Evolutionary conservation across 2,888 invertebrate species (phyloP).

Genomic region (Pocota personata): DNA sequence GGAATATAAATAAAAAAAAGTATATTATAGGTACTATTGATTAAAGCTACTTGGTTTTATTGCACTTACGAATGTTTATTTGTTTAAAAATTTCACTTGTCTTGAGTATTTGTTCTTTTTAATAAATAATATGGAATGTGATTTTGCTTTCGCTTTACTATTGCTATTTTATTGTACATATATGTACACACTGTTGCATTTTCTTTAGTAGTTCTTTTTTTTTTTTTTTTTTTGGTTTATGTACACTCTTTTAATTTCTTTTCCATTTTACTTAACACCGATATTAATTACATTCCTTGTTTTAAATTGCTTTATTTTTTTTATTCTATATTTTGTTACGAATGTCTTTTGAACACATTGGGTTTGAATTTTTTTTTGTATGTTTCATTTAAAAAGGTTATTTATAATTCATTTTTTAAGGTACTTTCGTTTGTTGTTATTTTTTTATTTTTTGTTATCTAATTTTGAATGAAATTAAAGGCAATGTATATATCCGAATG

Average conservation of each 20-base stretch:
- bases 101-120: slow-evolving; percentile 40
- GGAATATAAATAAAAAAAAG: slow-evolving; percentile 44
- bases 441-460: slow-evolving; percentile 18
- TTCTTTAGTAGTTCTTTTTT: slow-evolving; percentile 24
- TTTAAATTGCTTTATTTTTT: slow-evolving; percentile 3
- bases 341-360: slow-evolving; percentile 68
- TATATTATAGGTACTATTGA: slow-evolving; percentile 71
- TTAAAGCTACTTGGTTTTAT: slow-evolving; percentile 73
- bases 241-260: slow-evolving; percentile 64
- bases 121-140: slow-evolving; percentile 67
- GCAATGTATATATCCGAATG: slow-evolving; percentile 1
- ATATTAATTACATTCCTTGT: slow-evolving; percentile 38
- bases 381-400: slow-evolving; percentile 47
- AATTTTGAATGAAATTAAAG: slow-evolving; percentile 35
- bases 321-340: neutral
- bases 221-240: slow-evolving; percentile 56
- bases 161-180: slow-evolving; percentile 62
- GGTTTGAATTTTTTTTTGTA: slow-evolving; percentile 73
- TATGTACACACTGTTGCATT: slow-evolving; percentile 31
- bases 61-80: slow-evolving; percentile 69
- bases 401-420: slow-evolving; percentile 28
- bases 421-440: slow-evolving; percentile 54
- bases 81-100: slow-evolving; percentile 36
- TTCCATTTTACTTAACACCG: slow-evolving; percentile 51
- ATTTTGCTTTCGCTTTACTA: slow-evolving; percentile 54